phyloP scores from a whole-genome alignment of 37 sponge, comb jelly and placozoan genomes.

The Bolinopsis microptera region DNA sequence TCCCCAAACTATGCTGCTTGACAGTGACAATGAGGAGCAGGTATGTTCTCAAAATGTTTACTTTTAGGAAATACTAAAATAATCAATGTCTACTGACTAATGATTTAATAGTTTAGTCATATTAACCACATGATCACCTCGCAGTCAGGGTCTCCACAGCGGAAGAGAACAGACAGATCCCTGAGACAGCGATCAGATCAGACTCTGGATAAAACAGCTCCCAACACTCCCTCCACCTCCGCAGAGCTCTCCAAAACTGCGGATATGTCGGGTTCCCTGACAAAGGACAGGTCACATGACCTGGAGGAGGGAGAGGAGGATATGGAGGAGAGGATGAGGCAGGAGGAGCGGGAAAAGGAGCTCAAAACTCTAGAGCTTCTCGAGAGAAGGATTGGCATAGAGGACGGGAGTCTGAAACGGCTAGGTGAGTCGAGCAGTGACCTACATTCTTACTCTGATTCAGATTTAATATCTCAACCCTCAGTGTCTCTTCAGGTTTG shows the following conservation, averaged over 20 bases:
- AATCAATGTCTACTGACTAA: too few species aligned
- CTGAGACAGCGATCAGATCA: slow-evolving; percentile 1
- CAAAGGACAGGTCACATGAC: not conserved
- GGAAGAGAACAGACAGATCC: not conserved
- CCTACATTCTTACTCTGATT: too few species aligned
- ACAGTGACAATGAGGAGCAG: slow-evolving; percentile 19
- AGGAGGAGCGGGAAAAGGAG: slow-evolving; percentile 46
- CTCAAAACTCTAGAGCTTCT: slow-evolving; percentile 19
- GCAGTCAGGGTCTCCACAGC: too few species aligned
- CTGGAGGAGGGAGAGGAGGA: not conserved
- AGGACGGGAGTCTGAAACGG: slow-evolving; percentile 43
- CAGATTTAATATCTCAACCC: too few species aligned
- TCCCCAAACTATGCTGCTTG: slow-evolving; percentile 51
- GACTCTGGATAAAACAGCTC: not conserved
- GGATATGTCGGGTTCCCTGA: not conserved
- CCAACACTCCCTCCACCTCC: not conserved
- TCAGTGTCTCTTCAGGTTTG: too few species aligned
- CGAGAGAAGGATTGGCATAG: slow-evolving; percentile 34
- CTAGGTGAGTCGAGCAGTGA: slow-evolving; percentile 24
- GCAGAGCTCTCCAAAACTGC: not conserved
- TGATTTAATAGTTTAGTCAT: too few species aligned
- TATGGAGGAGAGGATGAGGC: not conserved
- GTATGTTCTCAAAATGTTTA: too few species aligned
- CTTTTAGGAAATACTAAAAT: too few species aligned
- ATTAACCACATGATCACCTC: too few species aligned